Evolutionary conservation across 2,888 invertebrate genomes (phyloP), one percentile per base, ranked within the genome.

Genomic region (Exephanes ischioxanthus): DNA sequence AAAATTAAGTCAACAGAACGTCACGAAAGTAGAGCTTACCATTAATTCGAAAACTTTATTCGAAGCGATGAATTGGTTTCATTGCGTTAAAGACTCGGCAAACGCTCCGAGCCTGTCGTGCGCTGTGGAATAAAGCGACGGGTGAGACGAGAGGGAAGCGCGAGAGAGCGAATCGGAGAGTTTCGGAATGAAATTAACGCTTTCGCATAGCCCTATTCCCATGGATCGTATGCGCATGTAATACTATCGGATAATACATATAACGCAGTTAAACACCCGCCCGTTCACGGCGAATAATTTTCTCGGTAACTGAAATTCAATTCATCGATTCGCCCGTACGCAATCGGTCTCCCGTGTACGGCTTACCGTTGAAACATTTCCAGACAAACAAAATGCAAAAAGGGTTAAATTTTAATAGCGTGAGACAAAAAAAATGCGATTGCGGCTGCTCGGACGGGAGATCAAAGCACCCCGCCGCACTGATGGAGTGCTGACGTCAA

Each of bases 101-200:
- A 72, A 41, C 55, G 72, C 16, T 55, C 33, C 37, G 11, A 33
- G 71, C 0, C 53, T 6, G 37, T 53, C 51, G 19, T 33, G 19
- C 37, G 6, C 2, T 6, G 22, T 22, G 53, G 19, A 53, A 19
- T 33, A 33, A 71, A 71, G 37, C 33, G 71, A 37, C 53, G 19
- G 11, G 19, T 14, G 37, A n/a, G 11, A 51, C 37, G 66, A 55
- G 53, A 37, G 71, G 37, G 19, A 55, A 55, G 22, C 55, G 55
- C 19, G 55, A 55, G 55, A 55, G 71, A 30, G 55, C 53, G 71
- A 19, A 53, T 16, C 51, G 53, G 30, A 11, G 53, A 55, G 71
- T 53, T 26, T 55, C 53, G 51, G 33, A 71, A 71, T 71, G 19
- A 26, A 53, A 71, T 71, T 71, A 71, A 53, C 19, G 71, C 53